Base-by-base conservation (phyloP, 2,888 invertebrate genomes). In the Acrocyrtus sp. region DNA sequence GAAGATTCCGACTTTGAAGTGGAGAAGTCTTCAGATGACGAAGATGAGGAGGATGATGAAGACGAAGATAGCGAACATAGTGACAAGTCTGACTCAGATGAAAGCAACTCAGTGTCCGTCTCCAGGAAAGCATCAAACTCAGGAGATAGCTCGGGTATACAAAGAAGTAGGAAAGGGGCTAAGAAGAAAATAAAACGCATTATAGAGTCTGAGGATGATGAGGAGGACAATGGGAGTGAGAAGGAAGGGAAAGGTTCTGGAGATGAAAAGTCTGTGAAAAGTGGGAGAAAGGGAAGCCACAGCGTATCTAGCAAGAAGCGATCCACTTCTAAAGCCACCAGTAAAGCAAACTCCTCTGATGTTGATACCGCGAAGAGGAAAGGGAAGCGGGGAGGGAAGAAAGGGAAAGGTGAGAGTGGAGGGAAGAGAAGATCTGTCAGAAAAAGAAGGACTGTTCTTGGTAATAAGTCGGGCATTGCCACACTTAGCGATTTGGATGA, bases 1-100 rank as follows among this genome's bases (percentile, higher is more conserved):
- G 87, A 87, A 68, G 89, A 89, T 81, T 87, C 89, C 8, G 91
- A 91, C 83, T 85, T 86, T 41, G 88, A 89, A 74, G 79, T 78
- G 39, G 78, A 72, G 19, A 72, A 66, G 47, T 62, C 54, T n/a
- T 74, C 74, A 3, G 78, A 76, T 22, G 78, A 74, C 63, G 81
- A 76, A 29, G 81, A 76, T 60, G 79, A 66, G 21, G 78, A 81
- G 60, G 78, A 72, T 22, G 79, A 80, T 62, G 74, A 67, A 50
- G 72, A 74, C 72, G 76, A 84, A 81, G 77, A 83, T 81, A 72
- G 65, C 70, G 75, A 83, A 75, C 57, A 70, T 22, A 68, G 68
- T 58, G 72, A 63, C 26, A 53, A 67, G 24, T 62, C 62, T 26
- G 75, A 75, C 15, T 58, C 56, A 17, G 58, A 56, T 27, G 62